Base-by-base conservation (phyloP, 2,888 invertebrate genomes). In the Thymelicus lineola region DNA sequence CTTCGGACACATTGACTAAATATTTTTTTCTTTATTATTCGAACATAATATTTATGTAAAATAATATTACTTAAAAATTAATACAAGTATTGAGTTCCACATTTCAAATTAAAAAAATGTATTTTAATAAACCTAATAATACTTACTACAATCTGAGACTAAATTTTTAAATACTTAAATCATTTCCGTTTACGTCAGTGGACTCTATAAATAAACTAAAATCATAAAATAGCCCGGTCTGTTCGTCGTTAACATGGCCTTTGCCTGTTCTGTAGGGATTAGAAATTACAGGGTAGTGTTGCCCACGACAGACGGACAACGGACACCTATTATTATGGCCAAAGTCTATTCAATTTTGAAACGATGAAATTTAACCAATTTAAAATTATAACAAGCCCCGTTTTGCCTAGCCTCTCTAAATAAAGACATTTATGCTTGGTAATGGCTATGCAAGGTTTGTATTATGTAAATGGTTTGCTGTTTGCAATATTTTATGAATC, bases 301-400 rank as follows among this genome's bases (percentile, higher is more conserved):
- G 48, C 38, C 45, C 65, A 36, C 66, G 68, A 69, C 68, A 69
- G 68, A 45, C 58, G 68, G 68, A 69, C 62, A 28, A 69, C 68
- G 62, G 48, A 63, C 28, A 58, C 62, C 62, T 63, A 63, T 69
- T 45, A 69, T 69, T 63, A 69, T 38, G 62, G 36, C 20, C 46
- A 57, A 63, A 48, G 57, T 62, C 68, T 69, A 63, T 69, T 69
- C 68, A 69, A 69, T 69, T 69, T 55, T 36, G 68, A 57, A 63
- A 69, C 48, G 48, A 69, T 62, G 38, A 68, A 57, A 7, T 55
- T 62, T 62, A 69, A 62, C 36, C 57, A 63, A 69, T 69, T 63
- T 48, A 9, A 63, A 69, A 69, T 63, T 62, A 63, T 48, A 38
- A 28, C 62, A 28, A 46, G 67, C 14, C 57, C 14, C 12, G 20